These are phyloP conservation scores for Pagetopsis macropterus DNA, from an alignment of 2,797 vertebrate genomes.

Conservation along the genomic window DNA sequence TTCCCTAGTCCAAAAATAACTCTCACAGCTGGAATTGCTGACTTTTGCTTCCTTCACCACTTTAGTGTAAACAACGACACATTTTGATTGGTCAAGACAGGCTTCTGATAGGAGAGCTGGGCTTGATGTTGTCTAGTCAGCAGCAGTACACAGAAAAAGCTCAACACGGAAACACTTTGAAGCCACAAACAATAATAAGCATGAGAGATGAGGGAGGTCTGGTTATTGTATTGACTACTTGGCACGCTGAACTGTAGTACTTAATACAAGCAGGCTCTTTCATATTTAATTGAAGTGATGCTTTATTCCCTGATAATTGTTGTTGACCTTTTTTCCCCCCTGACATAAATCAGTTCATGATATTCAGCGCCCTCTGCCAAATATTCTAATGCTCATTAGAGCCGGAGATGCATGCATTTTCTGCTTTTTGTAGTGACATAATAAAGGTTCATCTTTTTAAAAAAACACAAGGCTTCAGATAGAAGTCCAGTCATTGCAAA, in stretches of 20 bases:
- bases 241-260: constrained; percentile 42
- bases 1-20: constrained; percentile 75
- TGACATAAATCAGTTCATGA: constrained; percentile 27
- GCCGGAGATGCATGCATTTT: neutral
- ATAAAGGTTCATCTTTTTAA: neutral
- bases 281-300: constrained; percentile 43
- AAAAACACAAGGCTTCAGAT: too few species aligned
- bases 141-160: constrained; percentile 66
- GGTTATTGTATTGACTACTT: constrained; percentile 62
- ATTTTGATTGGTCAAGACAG: constrained; percentile 76
- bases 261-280: constrained; percentile 34
- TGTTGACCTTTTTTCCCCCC: constrained; percentile 29
- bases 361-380: constrained; percentile 14
- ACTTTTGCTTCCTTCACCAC: constrained; percentile 67
- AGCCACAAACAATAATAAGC: constrained; percentile 70
- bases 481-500: neutral
- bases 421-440: neutral
- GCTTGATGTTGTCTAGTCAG: constrained; percentile 72
- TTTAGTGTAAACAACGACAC: constrained; percentile 67
- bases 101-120: constrained; percentile 58
- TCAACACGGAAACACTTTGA: constrained; percentile 63
- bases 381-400: constrained; percentile 11
- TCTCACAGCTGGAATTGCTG: constrained; percentile 71
- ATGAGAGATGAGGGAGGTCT: constrained; percentile 56
- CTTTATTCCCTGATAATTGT: constrained; percentile 39